Evolutionary conservation across 2,888 invertebrate species (phyloP), one percentile per base, ranked within the genome.

Genomic region (Amphipyra berbera): DNA sequence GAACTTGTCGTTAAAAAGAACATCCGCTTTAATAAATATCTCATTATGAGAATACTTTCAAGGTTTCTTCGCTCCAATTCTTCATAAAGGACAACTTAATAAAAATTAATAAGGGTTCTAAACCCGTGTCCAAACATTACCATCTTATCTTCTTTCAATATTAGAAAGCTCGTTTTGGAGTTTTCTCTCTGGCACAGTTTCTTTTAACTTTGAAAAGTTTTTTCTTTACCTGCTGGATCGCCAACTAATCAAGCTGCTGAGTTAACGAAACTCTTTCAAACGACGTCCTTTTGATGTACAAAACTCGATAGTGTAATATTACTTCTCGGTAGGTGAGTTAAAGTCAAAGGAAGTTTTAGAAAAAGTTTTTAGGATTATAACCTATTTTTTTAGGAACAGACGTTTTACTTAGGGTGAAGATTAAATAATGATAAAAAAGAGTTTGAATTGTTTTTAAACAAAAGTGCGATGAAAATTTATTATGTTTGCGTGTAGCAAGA

Each of bases 201-300:
- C 40, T 50, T 70, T 59, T 45, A 55, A 60, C 30, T 60, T 75
- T 49, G 65, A 61, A 66, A 74, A 71, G 59, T 66, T 81, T 79
- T 79, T 77, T 66, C 72, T 59, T 61, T 74, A 73, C 72, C 70
- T 71, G 49, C 57, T 46, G 62, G 73, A 76, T 78, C 68, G 70
- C 64, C 61, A 74, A 79, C 83, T 83, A 81, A 84, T 81, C 78
- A 84, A 76, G 66, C 71, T 67, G 60, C 69, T 42, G 48, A 68
- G 58, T 68, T 67, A 50, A 48, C 15, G 15, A 58, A 76, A 80
- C 72, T 79, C 73, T 71, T 76, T 79, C 71, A 70, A 64, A 61
- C 67, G 76, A 66, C 56, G 58, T 69, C 57, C 65, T 68, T 77
- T 78, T 78, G 73, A 81, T 73, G 67, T 73, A 55, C 45, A 68